Percentiles rank a stretch among this genome's conserved stretches.
These are phyloP conservation scores for Tetrax tetrax DNA, from an alignment of 2,113 vertebrate species.

Conservation along the genomic window DNA sequence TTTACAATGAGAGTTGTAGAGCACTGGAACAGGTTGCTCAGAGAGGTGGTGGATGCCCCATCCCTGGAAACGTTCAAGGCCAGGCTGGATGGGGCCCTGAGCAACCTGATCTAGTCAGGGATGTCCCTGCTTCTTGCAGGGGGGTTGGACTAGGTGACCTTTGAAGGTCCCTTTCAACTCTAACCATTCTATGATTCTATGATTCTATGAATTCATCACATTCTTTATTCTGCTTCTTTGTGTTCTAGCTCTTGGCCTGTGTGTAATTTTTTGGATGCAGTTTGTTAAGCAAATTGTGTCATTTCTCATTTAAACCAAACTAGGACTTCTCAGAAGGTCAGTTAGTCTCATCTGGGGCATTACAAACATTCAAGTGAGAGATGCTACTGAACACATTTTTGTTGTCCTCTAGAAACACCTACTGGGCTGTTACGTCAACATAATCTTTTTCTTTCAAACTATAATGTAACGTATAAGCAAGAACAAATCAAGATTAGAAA, in stretches of 20 bases:
- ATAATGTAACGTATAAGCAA: constrained; percentile 7
- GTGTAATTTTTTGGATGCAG: background rate
- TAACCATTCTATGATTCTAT: too few species aligned
- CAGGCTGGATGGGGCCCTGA: too few species aligned
- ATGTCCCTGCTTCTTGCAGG: too few species aligned
- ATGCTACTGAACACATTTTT: accelerated
- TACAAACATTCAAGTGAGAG: background rate
- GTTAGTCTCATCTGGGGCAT: background rate
- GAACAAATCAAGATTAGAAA: constrained; percentile 15
- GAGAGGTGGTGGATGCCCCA: too few species aligned
- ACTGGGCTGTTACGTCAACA: background rate
- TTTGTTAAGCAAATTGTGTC: background rate
- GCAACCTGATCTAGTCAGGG: too few species aligned
- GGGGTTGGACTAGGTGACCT: too few species aligned
- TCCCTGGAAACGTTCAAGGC: too few species aligned
- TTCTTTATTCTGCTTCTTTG: background rate
- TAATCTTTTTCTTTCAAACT: constrained; percentile 45
- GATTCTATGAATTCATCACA: background rate
- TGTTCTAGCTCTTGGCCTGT: background rate
- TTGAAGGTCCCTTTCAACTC: too few species aligned
- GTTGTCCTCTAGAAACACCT: background rate
- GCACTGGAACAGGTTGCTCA: too few species aligned
- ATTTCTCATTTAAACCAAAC: background rate
- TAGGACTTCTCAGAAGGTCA: background rate
- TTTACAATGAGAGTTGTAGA: too few species aligned